Evolutionary conservation across 2,888 invertebrate genomes (phyloP).

Genomic region (Crossocerus cetratus): DNA sequence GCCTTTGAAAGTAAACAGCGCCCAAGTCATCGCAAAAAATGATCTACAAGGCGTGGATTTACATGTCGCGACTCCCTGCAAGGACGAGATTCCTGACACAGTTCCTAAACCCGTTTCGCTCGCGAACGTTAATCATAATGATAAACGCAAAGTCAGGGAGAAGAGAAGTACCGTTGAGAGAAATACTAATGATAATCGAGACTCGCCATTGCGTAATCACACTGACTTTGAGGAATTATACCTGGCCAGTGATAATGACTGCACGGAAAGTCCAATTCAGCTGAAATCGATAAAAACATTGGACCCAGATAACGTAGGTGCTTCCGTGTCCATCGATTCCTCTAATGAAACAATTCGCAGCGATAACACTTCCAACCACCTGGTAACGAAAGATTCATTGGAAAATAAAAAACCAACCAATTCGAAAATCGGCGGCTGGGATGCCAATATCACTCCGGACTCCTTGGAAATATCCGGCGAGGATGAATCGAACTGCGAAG

Average conservation of each 20-base stretch:
- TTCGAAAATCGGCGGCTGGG: slow-evolving; percentile 29
- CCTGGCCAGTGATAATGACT: slow-evolving; percentile 70
- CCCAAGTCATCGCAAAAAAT: slow-evolving; percentile 1
- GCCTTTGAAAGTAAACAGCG: background rate
- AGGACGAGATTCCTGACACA: background rate
- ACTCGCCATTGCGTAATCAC: slow-evolving; percentile 40
- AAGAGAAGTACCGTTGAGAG: slow-evolving; percentile 24
- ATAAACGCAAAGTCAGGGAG: slow-evolving; percentile 32
- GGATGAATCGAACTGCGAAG: background rate
- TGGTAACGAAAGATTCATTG: too few species aligned
- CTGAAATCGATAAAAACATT: slow-evolving; percentile 69
- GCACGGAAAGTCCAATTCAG: slow-evolving; percentile 66
- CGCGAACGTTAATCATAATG: background rate
- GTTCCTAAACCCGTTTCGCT: background rate
- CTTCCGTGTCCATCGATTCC: background rate
- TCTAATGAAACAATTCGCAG: background rate
- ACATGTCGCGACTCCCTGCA: background rate
- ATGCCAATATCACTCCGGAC: slow-evolving; percentile 69
- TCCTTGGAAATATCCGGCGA: slow-evolving; percentile 65
- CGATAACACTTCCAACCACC: background rate
- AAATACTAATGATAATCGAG: slow-evolving; percentile 19
- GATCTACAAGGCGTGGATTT: slow-evolving; percentile 14
- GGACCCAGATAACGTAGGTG: slow-evolving; percentile 68
- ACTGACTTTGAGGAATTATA: slow-evolving; percentile 69
- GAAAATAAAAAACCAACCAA: too few species aligned